phyloP scores from a whole-genome alignment of 1,140 invertebrate genomes.

The Aleiodes sp. region DNA sequence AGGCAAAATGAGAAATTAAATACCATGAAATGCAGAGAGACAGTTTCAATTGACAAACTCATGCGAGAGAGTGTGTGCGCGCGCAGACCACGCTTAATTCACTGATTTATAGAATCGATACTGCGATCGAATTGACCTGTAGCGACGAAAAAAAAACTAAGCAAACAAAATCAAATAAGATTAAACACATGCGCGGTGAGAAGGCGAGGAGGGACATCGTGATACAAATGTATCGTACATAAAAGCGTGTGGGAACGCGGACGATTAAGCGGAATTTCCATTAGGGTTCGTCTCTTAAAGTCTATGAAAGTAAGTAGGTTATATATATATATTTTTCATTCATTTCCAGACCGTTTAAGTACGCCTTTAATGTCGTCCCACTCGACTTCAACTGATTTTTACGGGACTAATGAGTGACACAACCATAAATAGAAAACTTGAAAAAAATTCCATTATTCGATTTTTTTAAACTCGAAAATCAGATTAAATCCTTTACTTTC shows the following conservation, averaged over 20 bases:
- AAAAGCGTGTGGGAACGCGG: conserved; percentile 36
- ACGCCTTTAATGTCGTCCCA: not conserved
- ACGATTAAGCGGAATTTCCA: conserved; percentile 40
- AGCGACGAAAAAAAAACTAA: conserved; percentile 21
- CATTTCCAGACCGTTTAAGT: not conserved
- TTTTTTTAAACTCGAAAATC: not conserved
- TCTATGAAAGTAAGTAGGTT: conserved; percentile 27
- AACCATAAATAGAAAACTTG: not conserved
- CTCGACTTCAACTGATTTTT: not conserved
- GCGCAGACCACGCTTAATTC: too few relatives aligned
- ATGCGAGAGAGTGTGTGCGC: too few relatives aligned
- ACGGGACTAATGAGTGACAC: not conserved
- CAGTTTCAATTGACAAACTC: too few relatives aligned
- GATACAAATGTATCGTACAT: conserved; percentile 30
- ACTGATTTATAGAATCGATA: not conserved
- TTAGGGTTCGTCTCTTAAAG: conserved; percentile 31
- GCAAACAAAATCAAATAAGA: conserved; percentile 27
- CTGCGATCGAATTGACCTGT: conserved; percentile 4
- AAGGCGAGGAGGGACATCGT: conserved; percentile 16
- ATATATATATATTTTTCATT: too few relatives aligned
- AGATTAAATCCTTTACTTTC: too few relatives aligned
- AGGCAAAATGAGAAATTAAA: too few relatives aligned
- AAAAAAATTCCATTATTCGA: not conserved
- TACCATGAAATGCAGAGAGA: too few relatives aligned
- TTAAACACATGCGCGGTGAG: too few relatives aligned